phyloP scores from a whole-genome alignment of 2,797 vertebrate genomes.

The Anas acuta region DNA sequence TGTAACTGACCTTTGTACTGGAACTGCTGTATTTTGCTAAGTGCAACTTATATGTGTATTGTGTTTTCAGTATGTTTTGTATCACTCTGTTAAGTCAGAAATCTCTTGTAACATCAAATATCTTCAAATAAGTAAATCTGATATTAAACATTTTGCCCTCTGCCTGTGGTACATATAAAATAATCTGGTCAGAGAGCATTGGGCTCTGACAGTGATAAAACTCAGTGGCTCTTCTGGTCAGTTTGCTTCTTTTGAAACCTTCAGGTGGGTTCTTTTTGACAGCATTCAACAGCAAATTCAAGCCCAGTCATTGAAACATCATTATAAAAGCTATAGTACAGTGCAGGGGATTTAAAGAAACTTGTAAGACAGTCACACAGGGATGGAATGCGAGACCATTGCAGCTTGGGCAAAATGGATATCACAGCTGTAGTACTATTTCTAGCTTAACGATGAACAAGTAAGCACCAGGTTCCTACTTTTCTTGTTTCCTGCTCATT shows the following conservation, averaged over 20 bases:
- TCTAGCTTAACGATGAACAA: neutral
- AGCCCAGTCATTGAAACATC: neutral
- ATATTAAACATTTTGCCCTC: neutral
- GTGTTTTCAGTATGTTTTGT: neutral
- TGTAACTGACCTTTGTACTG: neutral
- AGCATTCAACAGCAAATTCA: neutral
- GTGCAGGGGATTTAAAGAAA: neutral
- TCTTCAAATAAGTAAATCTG: neutral
- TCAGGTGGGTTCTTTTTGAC: neutral
- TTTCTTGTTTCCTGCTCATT: neutral
- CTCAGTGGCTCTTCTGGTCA: too few relatives aligned
- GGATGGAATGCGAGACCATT: neutral
- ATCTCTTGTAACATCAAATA: neutral
- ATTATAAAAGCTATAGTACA: neutral
- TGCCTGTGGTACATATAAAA: neutral
- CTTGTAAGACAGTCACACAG: fast-evolving
- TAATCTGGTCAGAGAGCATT: neutral
- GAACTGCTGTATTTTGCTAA: neutral
- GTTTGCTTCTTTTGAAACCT: neutral
- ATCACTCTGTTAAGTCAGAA: neutral
- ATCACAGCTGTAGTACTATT: neutral
- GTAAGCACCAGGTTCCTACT: neutral
- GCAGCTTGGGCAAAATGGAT: neutral
- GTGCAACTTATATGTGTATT: neutral
- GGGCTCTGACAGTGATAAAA: neutral